These are phyloP conservation scores for Branchipolynoe longqiensis DNA, from an alignment of 2,888 invertebrate species.

Conservation along the genomic window DNA sequence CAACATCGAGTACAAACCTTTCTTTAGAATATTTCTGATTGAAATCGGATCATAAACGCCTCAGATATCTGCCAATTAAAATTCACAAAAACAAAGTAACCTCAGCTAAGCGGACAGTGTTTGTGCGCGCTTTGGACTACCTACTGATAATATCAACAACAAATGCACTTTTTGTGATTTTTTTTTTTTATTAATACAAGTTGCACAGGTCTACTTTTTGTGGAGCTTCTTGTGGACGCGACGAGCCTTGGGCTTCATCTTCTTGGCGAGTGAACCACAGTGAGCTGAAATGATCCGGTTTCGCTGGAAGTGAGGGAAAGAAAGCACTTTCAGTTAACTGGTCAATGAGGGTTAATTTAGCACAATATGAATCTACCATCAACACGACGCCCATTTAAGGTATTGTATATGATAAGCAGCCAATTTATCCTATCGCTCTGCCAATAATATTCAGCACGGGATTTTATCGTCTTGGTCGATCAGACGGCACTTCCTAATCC, in stretches of 20 bases:
- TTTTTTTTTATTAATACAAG: neutral
- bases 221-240: constrained; percentile 69
- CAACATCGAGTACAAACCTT: too few relatives aligned
- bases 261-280: constrained; percentile 76
- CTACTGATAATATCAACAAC: too few relatives aligned
- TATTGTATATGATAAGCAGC: neutral
- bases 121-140: too few relatives aligned
- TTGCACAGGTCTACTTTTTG: constrained; percentile 61
- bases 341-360: constrained; percentile 74
- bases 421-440: neutral
- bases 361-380: neutral
- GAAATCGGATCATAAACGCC: too few relatives aligned
- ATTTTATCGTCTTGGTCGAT: constrained; percentile 61
- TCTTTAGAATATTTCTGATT: too few relatives aligned
- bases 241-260: constrained; percentile 69
- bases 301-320: neutral
- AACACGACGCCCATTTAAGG: neutral
- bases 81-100: too few relatives aligned
- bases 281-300: constrained; percentile 8
- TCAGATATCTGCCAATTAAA: too few relatives aligned
- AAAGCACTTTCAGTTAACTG: constrained; percentile 66
- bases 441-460: neutral
- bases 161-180: neutral
- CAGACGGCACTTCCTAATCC: constrained; percentile 66
- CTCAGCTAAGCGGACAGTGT: too few relatives aligned